Evolutionary conservation across 2,797 vertebrate species (phyloP), one percentile per base, ranked within the genome.

Genomic region (Gymnopithys bicolor): DNA sequence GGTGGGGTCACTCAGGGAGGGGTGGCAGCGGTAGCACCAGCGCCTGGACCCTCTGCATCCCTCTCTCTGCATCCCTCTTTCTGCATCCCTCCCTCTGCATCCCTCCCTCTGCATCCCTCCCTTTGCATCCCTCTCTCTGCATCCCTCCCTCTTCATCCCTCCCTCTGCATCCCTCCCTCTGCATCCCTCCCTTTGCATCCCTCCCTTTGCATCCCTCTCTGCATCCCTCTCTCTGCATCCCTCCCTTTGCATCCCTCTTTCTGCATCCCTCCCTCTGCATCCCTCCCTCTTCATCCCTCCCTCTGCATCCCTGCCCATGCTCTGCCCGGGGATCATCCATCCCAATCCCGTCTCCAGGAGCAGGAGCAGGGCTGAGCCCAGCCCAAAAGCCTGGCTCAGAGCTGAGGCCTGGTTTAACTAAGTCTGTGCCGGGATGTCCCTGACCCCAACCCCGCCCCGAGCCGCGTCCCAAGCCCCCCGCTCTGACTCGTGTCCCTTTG

Each of bases 401-500:
- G 37, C 71, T 25, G 17, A 23, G 49, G 45, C 33, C 23, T 21
- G 64, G 64, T 60, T 49, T 24, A 33, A 13, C 2, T 41, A 41
- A 14, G 3, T 2, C 10, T 2, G 13, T 9, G 58, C 35, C 13
- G 13, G 45, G 45, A 7, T 19, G 45, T 19, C 19, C 10, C 45
- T 45, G 45, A 46, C 45, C 59, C 37, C 5, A 30, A 21, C 48
- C 23, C 35, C 19, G 37, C 39, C 39, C 11, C 18, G 19, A 13
- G 24, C 37, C 48, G 17, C 19, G 11, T 3, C 4, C 43, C 7
- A 55, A 4, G 10, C 14, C 68, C 30, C 0, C 0, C 32, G 28
- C 25, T 51, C 89, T 92, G 90, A 93, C 53, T 2, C 13, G 2
- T 81, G 22, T 59, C 37, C 69, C 79, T 14, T 80, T 23, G 51